Evolutionary conservation across 2,797 vertebrate genomes (phyloP), one percentile per base, ranked within the genome.

Genomic region (Eidolon dupreanum): DNA sequence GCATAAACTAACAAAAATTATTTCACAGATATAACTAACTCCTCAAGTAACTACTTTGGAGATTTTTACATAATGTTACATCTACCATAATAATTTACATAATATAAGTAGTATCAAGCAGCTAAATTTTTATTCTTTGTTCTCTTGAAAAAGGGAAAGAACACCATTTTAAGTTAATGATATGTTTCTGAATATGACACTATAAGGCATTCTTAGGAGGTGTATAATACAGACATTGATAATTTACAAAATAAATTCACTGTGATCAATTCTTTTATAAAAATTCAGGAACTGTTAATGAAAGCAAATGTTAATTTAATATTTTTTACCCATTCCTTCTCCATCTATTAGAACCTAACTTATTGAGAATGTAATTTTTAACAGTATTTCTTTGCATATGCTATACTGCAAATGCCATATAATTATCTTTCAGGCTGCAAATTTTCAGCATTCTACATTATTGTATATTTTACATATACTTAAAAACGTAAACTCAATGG

Each of bases 271-370:
- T 97, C 57, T 94, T 93, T 97, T 96, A 97, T 95, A 95, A 97
- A 95, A 98, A 97, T 92, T 93, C 97, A 98, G 92, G 85, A 97
- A 97, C 70, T 96, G 79, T 96, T 97, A 98, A 98, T 83, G 90
- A 98, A 98, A 98, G 97, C 81, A 97, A 97, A 96, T 43, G 79
- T 84, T 97, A 97, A 97, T 95, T 97, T 96, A 92, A 65, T 94
- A 96, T 85, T 97, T 97, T 96, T 94, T 84, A 68, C 90, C 10
- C 90, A 31, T 4, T 36, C 49, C 55, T 94, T 89, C 43, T 65
- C 93, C 95, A 89, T 89, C 36, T 94, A 95, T 92, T 93, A 97
- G 61, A 97, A 97, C 92, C 84, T 93, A 97, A 66, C 95, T 89
- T 10, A 75, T 19, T 95, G 86, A 86, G 89, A 88, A 90, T 96